Base-by-base conservation (phyloP, 2,797 vertebrate species). In the Cephalopachus bancanus region DNA sequence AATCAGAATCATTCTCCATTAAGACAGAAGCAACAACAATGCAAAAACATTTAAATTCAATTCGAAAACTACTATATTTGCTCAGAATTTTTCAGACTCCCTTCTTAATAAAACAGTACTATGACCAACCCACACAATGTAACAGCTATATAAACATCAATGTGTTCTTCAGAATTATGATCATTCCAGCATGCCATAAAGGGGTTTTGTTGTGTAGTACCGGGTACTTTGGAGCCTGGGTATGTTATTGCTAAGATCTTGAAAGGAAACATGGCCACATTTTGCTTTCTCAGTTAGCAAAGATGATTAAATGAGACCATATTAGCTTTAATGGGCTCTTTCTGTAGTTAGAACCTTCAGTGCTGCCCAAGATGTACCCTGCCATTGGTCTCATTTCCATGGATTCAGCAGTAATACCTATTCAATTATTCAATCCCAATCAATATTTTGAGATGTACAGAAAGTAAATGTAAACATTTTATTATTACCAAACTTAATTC, bases 361-460 rank as follows among this genome's bases (percentile, higher is more conserved):
- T 95, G 96, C 81, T 94, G 83, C 26, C 91, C 91, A 44, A 49
- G 60, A 96, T 97, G 94, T 93, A 44, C 94, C 87, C 89, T 64
- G 93, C 83, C 57, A 93, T 53, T 72, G 96, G 93, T 60, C 96
- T 98, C 95, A 76, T 94, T 97, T 85, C 88, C 97, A 98, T 98
- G 93, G 96, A 98, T 65, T 92, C 97, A 74, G 72, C 97, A 98
- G 97, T 98, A 98, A 98, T 96, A 67, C 65, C 93, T 96, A 93
- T 97, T 98, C 98, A 98, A 98, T 98, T 98, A 98, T 97, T 98
- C 97, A 98, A 98, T 98, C 83, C 59, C 85, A 91, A 97, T 98
- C 98, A 97, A 98, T 98, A 98, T 74, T 98, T 97, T 96, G 95
- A 98, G 95, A 88, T 97, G 91, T 53, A 37, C 8, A 7, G 96